These are phyloP conservation scores for Apeltes quadracus DNA, from an alignment of 2,113 vertebrate genomes.

Conservation along the genomic window DNA sequence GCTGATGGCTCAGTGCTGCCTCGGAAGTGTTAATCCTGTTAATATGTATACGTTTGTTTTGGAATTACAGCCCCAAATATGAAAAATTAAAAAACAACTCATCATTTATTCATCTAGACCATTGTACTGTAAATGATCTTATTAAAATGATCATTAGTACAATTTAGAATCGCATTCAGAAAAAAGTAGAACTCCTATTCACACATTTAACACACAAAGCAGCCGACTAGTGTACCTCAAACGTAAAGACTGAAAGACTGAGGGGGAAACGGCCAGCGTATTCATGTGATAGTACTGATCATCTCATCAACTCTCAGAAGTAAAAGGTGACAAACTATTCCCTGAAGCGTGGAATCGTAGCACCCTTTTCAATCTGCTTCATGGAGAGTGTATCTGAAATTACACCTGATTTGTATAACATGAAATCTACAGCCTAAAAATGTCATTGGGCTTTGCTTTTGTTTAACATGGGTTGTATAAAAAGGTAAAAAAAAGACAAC, in stretches of 20 bases:
- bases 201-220: constrained; percentile 3
- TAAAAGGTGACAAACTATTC: not conserved
- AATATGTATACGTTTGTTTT: not conserved
- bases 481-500: constrained; percentile 15
- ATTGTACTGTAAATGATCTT: not conserved
- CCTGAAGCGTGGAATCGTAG: not conserved
- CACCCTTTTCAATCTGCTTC: not conserved
- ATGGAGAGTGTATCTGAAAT: not conserved
- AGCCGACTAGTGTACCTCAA: not conserved
- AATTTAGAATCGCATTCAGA: not conserved
- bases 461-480: no score
- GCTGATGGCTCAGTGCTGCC: not conserved
- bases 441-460: no score
- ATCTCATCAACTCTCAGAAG: not conserved
- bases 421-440: constrained; percentile 1
- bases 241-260: not conserved
- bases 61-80: not conserved
- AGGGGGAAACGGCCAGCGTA: not conserved
- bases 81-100: no score
- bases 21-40: not conserved
- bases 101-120: not conserved
- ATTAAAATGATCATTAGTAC: not conserved
- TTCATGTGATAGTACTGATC: not conserved
- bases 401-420: not conserved
- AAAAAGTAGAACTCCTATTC: not conserved